phyloP scores from a whole-genome alignment of 2,113 vertebrate species.

The Dipodomys spectabilis region DNA sequence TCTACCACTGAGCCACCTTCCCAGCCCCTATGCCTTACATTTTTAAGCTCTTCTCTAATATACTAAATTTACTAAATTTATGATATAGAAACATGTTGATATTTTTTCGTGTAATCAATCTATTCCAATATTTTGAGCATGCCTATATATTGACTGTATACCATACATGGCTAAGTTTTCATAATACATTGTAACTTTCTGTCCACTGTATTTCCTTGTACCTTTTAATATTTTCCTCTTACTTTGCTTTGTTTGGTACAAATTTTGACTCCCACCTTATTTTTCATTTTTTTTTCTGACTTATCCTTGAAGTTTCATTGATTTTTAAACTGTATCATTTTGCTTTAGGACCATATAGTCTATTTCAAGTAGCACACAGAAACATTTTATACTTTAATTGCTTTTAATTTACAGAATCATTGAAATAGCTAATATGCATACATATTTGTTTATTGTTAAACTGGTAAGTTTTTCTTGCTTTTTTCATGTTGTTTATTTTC shows the following conservation, averaged over 20 bases:
- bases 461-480: background rate
- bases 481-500: background rate
- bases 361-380: background rate
- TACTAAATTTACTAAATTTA: background rate
- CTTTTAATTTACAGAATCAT: background rate
- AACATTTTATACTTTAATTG: background rate
- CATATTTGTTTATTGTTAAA: background rate
- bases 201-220: background rate
- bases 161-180: background rate
- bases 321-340: background rate
- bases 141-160: background rate
- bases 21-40: background rate
- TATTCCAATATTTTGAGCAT: background rate
- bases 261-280: background rate
- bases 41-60: background rate
- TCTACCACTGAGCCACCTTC: too few species aligned
- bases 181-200: background rate
- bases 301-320: background rate
- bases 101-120: background rate
- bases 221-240: background rate
- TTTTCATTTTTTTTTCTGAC: background rate
- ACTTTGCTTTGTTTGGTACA: conserved; percentile 6
- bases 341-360: background rate
- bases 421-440: background rate
- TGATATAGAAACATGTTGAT: background rate